Evolutionary conservation across 35 echinoderm and acorn worm genomes (phyloP).

Genomic region (Diadema setosum): DNA sequence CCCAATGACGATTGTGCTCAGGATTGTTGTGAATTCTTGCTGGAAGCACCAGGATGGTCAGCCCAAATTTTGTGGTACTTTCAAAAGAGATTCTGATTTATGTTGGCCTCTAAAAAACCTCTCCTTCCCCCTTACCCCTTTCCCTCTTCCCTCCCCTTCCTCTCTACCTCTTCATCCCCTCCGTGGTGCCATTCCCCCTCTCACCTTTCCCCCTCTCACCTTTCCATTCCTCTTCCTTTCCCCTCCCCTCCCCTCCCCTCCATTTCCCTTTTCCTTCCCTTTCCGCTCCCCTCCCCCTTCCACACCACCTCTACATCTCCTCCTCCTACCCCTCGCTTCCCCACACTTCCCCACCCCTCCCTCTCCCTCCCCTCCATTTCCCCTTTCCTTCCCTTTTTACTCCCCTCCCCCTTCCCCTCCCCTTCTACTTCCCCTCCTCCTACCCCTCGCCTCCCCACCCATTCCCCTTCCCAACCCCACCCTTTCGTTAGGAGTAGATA

Average conservation of each 20-base stretch:
- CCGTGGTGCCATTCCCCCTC: not conserved
- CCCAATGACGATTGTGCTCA: not conserved
- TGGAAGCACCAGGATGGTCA: not conserved
- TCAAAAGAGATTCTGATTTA: not conserved
- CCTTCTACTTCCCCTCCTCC: too few species aligned
- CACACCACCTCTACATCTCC: not conserved
- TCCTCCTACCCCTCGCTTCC: not conserved
- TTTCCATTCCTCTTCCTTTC: not conserved
- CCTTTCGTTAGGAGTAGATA: too few species aligned
- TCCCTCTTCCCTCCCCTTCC: not conserved
- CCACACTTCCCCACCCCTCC: not conserved
- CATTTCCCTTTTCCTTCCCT: not conserved
- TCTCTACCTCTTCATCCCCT: not conserved
- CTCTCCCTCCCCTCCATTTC: not conserved
- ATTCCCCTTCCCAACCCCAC: too few species aligned
- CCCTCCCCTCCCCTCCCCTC: not conserved
- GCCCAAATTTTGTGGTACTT: not conserved
- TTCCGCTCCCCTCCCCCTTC: not conserved
- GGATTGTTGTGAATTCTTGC: not conserved
- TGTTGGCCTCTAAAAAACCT: not conserved
- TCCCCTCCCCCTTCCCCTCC: not conserved
- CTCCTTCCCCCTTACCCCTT: not conserved
- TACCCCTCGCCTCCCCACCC: too few species aligned
- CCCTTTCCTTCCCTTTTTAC: not conserved
- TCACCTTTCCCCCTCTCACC: not conserved